Base-by-base conservation (phyloP, 2,888 invertebrate genomes). In the Embidobia sp. region DNA sequence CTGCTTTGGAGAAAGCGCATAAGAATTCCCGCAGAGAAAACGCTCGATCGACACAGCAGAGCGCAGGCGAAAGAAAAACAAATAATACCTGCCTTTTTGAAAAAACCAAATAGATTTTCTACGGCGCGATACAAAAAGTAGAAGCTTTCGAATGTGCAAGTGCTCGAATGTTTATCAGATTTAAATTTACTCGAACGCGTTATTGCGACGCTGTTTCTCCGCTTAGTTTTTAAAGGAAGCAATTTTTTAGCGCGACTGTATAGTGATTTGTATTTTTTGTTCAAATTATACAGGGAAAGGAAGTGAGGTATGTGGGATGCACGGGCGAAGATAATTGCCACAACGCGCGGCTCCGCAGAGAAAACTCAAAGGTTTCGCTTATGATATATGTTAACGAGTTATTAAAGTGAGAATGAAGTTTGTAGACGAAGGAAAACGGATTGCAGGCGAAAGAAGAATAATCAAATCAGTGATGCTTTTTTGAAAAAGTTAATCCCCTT, bases 321-420 rank as follows among this genome's bases (percentile, higher is more conserved):
- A 85, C 85, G 11, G 79, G 77, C 19, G 84, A 85, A 19, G 75
- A 85, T 69, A 87, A 86, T 81, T 87, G 87, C 77, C 81, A 40
- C 10, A 18, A 16, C n/a, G 22, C 10, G 31, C 29, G 18, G 4
- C n/a, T n/a, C n/a, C n/a, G n/a, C n/a, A 11, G 1, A 8, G 1
- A 10, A 16, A n/a, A 31, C 3, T 10, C 18, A 16, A 29, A 49
- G 18, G 46, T 46, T 13, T 26, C 8, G 22, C 6, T 22, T 22
- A n/a, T n/a, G n/a, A n/a, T n/a, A n/a, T n/a, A n/a, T n/a, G n/a
- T n/a, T n/a, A n/a, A n/a, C n/a, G n/a, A n/a, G n/a, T n/a, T n/a
- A n/a, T n/a, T n/a, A n/a, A n/a, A n/a, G n/a, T n/a, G n/a, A n/a
- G n/a, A n/a, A n/a, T n/a, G n/a, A n/a, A n/a, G n/a, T n/a, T n/a